These are phyloP conservation scores for Meteorus cinctellus DNA, from an alignment of 2,888 invertebrate species.

Conservation along the genomic window DNA sequence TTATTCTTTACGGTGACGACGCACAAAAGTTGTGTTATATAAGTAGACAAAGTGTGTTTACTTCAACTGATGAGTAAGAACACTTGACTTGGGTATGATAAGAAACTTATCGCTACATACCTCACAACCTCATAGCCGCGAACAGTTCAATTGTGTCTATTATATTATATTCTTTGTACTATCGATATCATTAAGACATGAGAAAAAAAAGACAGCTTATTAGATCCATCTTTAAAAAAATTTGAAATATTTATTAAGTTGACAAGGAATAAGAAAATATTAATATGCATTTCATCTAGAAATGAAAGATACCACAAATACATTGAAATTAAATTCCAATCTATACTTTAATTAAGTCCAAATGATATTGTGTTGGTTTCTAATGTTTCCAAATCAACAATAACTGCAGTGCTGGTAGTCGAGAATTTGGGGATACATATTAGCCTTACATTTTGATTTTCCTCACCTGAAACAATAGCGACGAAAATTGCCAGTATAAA, in stretches of 20 bases:
- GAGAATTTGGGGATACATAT: slow-evolving; percentile 89
- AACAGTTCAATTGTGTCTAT: slow-evolving; percentile 9
- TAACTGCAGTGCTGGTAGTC: slow-evolving; percentile 81
- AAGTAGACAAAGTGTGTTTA: slow-evolving; percentile 15
- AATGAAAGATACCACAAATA: neutral
- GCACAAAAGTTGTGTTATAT: neutral
- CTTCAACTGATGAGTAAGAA: neutral
- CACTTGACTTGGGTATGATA: slow-evolving; percentile 8
- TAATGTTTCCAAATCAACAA: slow-evolving; percentile 86
- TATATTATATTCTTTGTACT: slow-evolving; percentile 3
- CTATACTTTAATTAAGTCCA: slow-evolving; percentile 57
- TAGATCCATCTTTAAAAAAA: slow-evolving; percentile 1
- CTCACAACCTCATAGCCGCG: neutral
- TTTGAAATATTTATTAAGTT: slow-evolving; percentile 1
- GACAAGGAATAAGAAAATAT: slow-evolving; percentile 1
- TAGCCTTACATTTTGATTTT: slow-evolving; percentile 81
- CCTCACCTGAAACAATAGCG: slow-evolving; percentile 75
- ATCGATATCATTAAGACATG: neutral
- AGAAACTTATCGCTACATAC: slow-evolving; percentile 9
- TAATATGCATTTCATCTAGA: slow-evolving; percentile 3
- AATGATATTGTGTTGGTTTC: slow-evolving; percentile 82
- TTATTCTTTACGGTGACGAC: neutral
- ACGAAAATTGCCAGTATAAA: slow-evolving; percentile 22
- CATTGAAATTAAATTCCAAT: slow-evolving; percentile 6
- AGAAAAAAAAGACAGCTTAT: neutral